Base-by-base conservation (phyloP, 2,113 vertebrate species). In the Pseudorectes ferrugineus region DNA sequence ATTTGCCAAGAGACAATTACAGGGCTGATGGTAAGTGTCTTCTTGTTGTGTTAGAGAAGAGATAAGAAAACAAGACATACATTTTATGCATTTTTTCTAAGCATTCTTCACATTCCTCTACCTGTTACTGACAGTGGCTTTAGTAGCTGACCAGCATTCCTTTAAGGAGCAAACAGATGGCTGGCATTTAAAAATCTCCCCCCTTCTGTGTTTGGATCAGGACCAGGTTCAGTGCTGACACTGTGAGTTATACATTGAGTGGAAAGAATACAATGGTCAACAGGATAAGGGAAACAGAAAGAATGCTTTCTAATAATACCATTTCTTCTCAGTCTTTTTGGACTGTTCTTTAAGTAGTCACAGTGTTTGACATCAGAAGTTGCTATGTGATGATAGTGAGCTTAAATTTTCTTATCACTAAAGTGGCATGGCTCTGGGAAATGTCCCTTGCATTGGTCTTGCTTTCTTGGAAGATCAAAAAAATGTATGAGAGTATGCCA, bases 61-160 rank as follows among this genome's bases (percentile, higher is more conserved):
- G 93, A 94, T 93, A 95, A 92, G 96, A 88, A 94, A 96, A 94
- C 83, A 94, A 91, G 71, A 52, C 65, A 89, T 24, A 55, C 31
- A 61, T 91, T 95, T 92, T 88, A 81, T 42, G 52, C 76, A 86
- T 92, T 96, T 95, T 94, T 89, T 75, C 77, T 88, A 95, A 91
- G 79, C 95, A 88, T 93, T 94, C 90, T 74, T 96, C 71, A 78
- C 92, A 96, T 96, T 95, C 87, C 70, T 94, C 52, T 95, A 92
- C 92, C 85, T 96, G 74, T 59, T 65, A 75, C 68, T 54, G 77
- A 63, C 38, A 54, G 51, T 66, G 88, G 84, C 90, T 92, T 72
- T 45, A 82, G 75, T 84, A 61, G 66, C 48, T 88, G 68, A 84
- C 25, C 55, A 81, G 55, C 86, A 93, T 91, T 96, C 92, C 79